Conservation (phyloP, 2,797 vertebrate genomes). For the Caiman crocodilus region DNA sequence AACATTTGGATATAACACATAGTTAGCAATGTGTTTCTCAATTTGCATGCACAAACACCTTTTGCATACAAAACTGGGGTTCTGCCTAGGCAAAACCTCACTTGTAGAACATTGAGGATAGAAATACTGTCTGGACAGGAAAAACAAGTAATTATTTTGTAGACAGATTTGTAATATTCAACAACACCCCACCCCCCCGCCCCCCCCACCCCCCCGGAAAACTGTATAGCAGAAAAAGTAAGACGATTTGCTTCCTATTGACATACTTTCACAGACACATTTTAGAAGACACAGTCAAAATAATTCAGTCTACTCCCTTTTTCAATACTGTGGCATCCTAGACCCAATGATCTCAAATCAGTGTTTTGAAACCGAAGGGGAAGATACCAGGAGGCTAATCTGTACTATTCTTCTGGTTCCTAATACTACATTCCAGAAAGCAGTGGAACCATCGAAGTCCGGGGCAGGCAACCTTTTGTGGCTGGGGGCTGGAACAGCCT, state of each 20-base stretch:
- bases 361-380: background rate
- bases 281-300: background rate
- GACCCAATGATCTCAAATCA: background rate
- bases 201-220: background rate
- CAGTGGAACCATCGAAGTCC: background rate
- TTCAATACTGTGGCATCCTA: background rate
- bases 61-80: background rate
- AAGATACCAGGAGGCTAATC: background rate
- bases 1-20: background rate
- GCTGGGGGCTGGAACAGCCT: too few species aligned
- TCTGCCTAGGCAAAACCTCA: background rate
- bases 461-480: background rate
- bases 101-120: background rate
- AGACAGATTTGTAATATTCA: background rate
- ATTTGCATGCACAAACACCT: background rate
- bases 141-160: background rate
- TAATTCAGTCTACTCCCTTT: background rate
- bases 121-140: background rate
- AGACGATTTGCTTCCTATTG: background rate
- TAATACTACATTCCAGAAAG: background rate
- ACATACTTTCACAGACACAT: background rate
- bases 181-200: too few species aligned
- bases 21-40: background rate
- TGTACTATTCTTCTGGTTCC: background rate
- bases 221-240: background rate